Evolutionary conservation across 2,797 vertebrate species (phyloP).

Genomic region (Coracias cyanogaster): DNA sequence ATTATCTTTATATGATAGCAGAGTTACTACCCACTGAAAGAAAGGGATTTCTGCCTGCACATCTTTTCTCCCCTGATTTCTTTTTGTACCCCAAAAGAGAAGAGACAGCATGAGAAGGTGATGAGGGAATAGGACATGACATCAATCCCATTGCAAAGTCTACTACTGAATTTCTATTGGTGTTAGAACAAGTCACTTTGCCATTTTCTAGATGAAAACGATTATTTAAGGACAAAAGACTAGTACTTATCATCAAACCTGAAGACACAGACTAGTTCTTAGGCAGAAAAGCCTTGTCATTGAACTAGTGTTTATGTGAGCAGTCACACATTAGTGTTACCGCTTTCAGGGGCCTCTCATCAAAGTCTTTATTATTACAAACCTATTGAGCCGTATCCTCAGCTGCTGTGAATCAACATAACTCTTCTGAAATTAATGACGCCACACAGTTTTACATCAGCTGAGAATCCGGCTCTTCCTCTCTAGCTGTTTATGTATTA

Average conservation of each 20-base stretch:
- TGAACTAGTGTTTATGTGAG: constrained; percentile 67
- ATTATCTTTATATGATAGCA: constrained; percentile 41
- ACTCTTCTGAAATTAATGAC: constrained; percentile 46
- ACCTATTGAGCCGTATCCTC: constrained; percentile 42
- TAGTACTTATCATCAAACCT: constrained; percentile 65
- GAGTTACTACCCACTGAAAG: constrained; percentile 15
- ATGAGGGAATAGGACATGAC: constrained; percentile 47
- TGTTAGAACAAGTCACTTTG: constrained; percentile 55
- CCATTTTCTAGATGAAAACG: constrained; percentile 58
- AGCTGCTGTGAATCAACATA: constrained; percentile 34
- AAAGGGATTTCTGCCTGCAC: constrained; percentile 37
- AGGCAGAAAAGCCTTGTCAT: constrained; percentile 67
- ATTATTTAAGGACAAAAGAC: constrained; percentile 70
- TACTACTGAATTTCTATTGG: constrained; percentile 58
- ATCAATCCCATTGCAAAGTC: constrained; percentile 41
- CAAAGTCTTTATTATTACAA: constrained; percentile 62
- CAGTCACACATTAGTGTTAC: constrained; percentile 56
- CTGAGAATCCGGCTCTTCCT: background rate
- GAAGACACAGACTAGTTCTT: constrained; percentile 59
- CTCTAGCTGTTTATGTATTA: background rate
- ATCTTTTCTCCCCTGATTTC: constrained; percentile 16
- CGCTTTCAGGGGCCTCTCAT: constrained; percentile 43
- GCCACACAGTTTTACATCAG: constrained; percentile 5
- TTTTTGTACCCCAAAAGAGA: constrained; percentile 31
- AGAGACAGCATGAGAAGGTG: constrained; percentile 17